Conservation (phyloP, 2,888 invertebrate genomes). For the Drosophila birchii region DNA sequence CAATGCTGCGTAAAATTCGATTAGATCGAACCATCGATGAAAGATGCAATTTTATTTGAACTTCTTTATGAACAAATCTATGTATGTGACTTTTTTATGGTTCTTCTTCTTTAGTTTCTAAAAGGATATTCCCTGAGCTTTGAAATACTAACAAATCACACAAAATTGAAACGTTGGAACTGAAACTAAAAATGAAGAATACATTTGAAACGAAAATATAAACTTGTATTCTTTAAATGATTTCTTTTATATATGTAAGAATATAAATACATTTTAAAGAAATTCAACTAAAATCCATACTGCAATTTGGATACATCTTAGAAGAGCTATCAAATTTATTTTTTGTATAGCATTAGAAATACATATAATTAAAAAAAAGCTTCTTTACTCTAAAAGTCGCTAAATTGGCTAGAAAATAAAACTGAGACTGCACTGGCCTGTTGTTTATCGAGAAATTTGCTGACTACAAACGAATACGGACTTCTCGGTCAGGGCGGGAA, state of each 20-base stretch:
- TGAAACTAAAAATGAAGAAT: background rate
- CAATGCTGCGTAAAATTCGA: slow-evolving; percentile 48
- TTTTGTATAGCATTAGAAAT: background rate
- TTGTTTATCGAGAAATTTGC: background rate
- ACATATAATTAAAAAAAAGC: background rate
- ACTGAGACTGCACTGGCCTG: no score
- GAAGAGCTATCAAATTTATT: background rate
- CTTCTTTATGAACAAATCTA: no score
- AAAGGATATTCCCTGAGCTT: background rate
- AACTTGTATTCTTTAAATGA: background rate
- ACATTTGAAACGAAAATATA: background rate
- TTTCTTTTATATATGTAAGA: background rate
- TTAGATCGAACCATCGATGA: slow-evolving; percentile 32
- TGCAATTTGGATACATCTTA: background rate
- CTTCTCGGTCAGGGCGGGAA: background rate
- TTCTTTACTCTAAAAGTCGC: background rate
- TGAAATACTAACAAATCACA: background rate
- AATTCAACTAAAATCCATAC: background rate
- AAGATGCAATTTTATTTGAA: slow-evolving; percentile 22
- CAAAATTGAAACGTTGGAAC: background rate
- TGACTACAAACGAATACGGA: background rate
- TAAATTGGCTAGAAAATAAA: background rate
- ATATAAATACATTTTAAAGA: background rate
- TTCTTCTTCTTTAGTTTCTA: no score
- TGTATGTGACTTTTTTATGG: background rate